phyloP scores from a whole-genome alignment of 2,113 vertebrate species.

The Hylia prasina region DNA sequence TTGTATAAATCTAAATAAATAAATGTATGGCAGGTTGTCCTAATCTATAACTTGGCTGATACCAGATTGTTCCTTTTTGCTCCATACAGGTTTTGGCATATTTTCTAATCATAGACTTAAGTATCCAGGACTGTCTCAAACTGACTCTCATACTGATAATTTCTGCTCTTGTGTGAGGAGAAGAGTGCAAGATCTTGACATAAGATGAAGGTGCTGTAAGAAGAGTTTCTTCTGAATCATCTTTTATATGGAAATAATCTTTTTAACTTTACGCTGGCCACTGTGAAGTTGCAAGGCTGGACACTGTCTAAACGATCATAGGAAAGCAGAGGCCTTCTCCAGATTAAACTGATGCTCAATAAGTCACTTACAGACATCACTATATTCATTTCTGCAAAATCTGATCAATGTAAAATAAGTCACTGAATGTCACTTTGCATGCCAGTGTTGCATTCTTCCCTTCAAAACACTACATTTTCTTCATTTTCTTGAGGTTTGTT shows the following conservation, averaged over 20 bases:
- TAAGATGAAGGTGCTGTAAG: background rate
- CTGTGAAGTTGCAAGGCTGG: background rate
- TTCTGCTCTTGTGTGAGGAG: background rate
- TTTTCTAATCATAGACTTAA: background rate
- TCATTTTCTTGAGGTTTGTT: background rate
- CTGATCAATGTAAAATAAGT: background rate
- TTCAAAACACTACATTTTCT: background rate
- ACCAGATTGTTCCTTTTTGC: background rate
- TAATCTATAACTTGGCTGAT: background rate
- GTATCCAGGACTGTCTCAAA: background rate
- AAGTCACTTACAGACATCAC: background rate
- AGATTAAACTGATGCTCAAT: background rate
- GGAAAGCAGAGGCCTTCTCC: background rate
- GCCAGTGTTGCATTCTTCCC: background rate
- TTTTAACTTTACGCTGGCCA: background rate
- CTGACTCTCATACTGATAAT: background rate
- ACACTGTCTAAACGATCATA: background rate
- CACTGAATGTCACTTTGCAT: background rate
- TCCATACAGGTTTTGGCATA: background rate
- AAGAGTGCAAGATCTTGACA: background rate
- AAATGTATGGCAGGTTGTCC: background rate
- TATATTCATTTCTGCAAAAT: background rate
- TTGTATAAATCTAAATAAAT: constrained; percentile 12
- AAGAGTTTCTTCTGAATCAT: background rate
- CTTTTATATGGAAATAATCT: background rate